Evolutionary conservation across 2,113 vertebrate genomes (phyloP).

Genomic region (Rousettus leschenaultii): DNA sequence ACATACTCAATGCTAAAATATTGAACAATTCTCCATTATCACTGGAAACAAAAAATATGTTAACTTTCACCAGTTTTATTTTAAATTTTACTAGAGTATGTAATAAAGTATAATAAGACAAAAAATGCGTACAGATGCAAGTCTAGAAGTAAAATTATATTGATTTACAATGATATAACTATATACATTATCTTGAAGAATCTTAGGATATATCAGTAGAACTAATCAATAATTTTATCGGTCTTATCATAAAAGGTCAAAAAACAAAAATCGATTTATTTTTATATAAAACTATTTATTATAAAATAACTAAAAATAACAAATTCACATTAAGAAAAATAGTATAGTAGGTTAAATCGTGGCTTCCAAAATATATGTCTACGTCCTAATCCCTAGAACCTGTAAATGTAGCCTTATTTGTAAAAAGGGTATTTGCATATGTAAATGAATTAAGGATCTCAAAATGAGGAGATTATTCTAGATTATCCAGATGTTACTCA

Average conservation of each 20-base stretch:
- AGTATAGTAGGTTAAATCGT: background rate
- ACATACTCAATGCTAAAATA: background rate
- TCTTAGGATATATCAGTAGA: background rate
- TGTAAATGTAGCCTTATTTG: background rate
- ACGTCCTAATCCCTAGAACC: background rate
- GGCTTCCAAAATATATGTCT: background rate
- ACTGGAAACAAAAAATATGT: background rate
- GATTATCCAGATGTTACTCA: background rate
- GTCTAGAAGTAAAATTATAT: background rate
- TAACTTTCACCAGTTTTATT: background rate
- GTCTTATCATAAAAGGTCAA: background rate
- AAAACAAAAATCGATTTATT: background rate
- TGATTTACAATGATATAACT: background rate
- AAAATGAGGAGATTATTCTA: background rate
- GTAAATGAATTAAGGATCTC: background rate
- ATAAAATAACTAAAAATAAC: background rate
- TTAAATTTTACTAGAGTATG: background rate
- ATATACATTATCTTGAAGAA: background rate
- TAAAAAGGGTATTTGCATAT: background rate
- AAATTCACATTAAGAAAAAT: background rate
- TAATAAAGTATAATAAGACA: background rate
- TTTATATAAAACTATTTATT: background rate
- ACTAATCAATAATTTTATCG: background rate
- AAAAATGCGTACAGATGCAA: background rate
- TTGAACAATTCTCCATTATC: background rate